Percentiles rank a stretch among this genome's conserved stretches.
Evolutionary conservation across 2,888 invertebrate species (phyloP).

Genomic region (Crocallis elinguaria): DNA sequence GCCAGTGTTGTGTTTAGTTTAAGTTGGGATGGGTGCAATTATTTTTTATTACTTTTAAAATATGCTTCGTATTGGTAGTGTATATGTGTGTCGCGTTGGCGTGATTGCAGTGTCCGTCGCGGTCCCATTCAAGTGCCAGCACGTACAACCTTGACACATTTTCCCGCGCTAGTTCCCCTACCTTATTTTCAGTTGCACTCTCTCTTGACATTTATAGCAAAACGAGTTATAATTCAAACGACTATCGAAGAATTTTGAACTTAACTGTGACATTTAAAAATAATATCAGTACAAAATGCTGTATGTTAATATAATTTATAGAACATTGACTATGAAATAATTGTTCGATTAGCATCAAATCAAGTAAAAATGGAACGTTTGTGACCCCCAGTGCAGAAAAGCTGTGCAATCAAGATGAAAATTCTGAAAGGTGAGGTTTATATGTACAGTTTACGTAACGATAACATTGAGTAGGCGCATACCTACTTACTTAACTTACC

Average conservation of each 20-base stretch:
- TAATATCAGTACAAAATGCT: slow-evolving; percentile 3
- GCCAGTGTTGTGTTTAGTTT: slow-evolving; percentile 59
- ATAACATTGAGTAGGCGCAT: not conserved
- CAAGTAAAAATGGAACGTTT: slow-evolving; percentile 54
- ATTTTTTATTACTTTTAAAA: slow-evolving; percentile 22
- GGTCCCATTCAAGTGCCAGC: slow-evolving; percentile 65
- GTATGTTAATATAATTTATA: slow-evolving; percentile 9
- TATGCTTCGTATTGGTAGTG: slow-evolving; percentile 46
- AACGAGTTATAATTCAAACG: slow-evolving; percentile 59
- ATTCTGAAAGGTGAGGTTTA: slow-evolving; percentile 62
- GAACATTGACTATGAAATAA: slow-evolving; percentile 21
- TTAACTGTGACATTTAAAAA: not conserved
- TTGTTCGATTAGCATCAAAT: slow-evolving; percentile 20
- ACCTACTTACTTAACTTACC: too few species aligned
- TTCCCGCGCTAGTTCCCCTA: slow-evolving; percentile 76
- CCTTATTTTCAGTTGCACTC: slow-evolving; percentile 79
- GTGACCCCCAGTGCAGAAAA: slow-evolving; percentile 52
- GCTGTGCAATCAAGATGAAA: slow-evolving; percentile 65
- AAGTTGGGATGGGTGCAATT: slow-evolving; percentile 43
- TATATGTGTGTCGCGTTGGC: slow-evolving; percentile 47
- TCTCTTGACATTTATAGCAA: slow-evolving; percentile 75
- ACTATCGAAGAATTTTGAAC: slow-evolving; percentile 8
- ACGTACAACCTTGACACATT: slow-evolving; percentile 79
- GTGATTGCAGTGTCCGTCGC: slow-evolving; percentile 68
- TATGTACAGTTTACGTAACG: slow-evolving; percentile 29